Evolutionary conservation across 1,140 invertebrate species (phyloP), one percentile per base, ranked within the genome.

Genomic region (Choristoneura fumiferana): DNA sequence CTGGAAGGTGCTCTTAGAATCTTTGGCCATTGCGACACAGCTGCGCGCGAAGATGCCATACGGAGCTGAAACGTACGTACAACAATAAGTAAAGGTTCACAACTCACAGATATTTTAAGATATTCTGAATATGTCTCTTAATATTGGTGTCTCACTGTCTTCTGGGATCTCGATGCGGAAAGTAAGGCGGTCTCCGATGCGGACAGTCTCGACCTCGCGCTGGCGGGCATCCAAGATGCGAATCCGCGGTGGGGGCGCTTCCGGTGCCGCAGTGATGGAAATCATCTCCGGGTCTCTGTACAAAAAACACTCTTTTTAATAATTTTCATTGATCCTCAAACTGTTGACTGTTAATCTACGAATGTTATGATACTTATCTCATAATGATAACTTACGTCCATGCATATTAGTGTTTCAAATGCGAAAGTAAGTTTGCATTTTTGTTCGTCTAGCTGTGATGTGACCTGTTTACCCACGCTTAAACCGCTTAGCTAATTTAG

Each of bases 81-180:
- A 8, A n/a, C 39, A 17, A 12, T 43, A 58, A 63, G 35, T n/a
- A 29, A 56, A 8, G 14, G 1, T 35, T 34, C 14, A 22, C 52
- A n/a, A 35, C 34, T 57, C 38, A 45, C 12, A 12, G 13, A 14
- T 52, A 56, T 65, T 37, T 34, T n/a, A 60, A 34, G n/a, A 13
- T 13, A 67, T 49, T 29, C 35, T 57, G 13, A 53, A 33, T 49
- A 56, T n/a, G n/a, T n/a, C n/a, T n/a, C n/a, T 8, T 57, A 57
- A 63, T 58, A 61, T 40, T 92, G 95, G 94, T 90, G 43, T 49
- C 43, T 49, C 43, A 98, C 96, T 98, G 84, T 97, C 95, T 93
- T 97, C 96, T 1, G 97, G 97, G 69, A 98, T 98, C 90, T 98
- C 96, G 87, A 98, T 98, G 80, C 96, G 93, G 93, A 98, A 98